Evolutionary conservation across 2,797 vertebrate genomes (phyloP), one percentile per base, ranked within the genome.

Genomic region (Karalla daura): DNA sequence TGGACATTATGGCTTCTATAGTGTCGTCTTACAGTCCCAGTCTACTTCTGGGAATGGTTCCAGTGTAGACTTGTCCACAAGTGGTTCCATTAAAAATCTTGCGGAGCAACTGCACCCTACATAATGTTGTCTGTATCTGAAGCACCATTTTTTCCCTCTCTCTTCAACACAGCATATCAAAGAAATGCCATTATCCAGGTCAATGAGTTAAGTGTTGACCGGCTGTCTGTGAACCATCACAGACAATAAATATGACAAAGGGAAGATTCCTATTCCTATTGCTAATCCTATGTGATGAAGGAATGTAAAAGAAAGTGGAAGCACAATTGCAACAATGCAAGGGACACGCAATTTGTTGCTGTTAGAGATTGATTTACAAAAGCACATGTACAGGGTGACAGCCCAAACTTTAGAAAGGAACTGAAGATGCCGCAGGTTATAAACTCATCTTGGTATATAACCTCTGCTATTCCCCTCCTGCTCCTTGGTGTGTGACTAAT

Each of bases 41-140:
- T 51, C 27, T 25, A 41, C 9, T 64, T 74, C 71, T 76, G 71
- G 70, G 63, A 78, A 74, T 44, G 36, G 47, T 30, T 86, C 70
- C 59, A 74, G 21, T 24, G 32, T 36, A 33, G 36, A 72, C 63
- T 45, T 56, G 43, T 76, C 32, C 39, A 59, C 50, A 51, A 77
- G 63, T 47, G 51, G 61, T 69, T 47, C 66, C 66, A 76, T 72
- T 80, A 65, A 64, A 68, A 20, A 72, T 51, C 51, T 73, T 35
- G 37, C 37, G 35, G 28, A 63, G 66, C 30, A 74, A 62, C 59
- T 45, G 49, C 39, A 35, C 41, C 46, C 50, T 25, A 12, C 28
- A 58, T 47, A 66, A 71, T 27, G 43, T 50, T 24, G 32, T 68
- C 24, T 46, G 49, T 32, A 49, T 66, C 27, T 67, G 12, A 73